A percentile compares a stretch with the other conserved stretches of the same genome.
phyloP scores from a whole-genome alignment of 2,113 vertebrate species.

The Odontesthes bonariensis region DNA sequence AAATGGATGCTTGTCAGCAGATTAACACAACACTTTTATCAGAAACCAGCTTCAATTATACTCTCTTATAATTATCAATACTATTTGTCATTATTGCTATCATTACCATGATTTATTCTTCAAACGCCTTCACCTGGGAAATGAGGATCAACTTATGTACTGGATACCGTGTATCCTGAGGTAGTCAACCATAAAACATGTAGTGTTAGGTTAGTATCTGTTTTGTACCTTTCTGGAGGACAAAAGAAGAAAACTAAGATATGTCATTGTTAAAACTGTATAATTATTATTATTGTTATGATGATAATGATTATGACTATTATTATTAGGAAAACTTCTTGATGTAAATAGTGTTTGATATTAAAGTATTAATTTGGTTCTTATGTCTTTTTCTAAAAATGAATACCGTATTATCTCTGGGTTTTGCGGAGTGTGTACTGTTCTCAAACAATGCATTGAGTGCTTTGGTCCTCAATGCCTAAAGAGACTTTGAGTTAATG shows the following conservation, averaged over 20 bases:
- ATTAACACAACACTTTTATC: constrained; percentile 78
- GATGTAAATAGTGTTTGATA: constrained; percentile 99
- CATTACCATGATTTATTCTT: constrained; percentile 78
- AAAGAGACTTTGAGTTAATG: constrained; percentile 85
- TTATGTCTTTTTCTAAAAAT: constrained; percentile 97
- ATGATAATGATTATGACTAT: constrained; percentile 75
- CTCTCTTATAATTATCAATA: constrained; percentile 77
- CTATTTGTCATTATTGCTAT: constrained; percentile 75
- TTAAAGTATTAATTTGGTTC: constrained; percentile 99
- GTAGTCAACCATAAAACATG: constrained; percentile 94
- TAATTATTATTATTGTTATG: constrained; percentile 82
- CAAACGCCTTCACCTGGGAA: constrained; percentile 90
- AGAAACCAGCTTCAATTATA: constrained; percentile 84
- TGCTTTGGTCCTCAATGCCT: constrained; percentile 78
- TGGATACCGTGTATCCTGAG: constrained; percentile 99
- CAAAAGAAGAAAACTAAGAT: constrained; percentile 86
- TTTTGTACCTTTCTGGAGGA: constrained; percentile 98
- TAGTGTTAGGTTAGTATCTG: constrained; percentile 95
- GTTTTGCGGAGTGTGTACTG: constrained; percentile 86
- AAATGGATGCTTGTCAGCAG: constrained; percentile 63
- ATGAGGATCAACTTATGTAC: constrained; percentile 92
- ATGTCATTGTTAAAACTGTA: constrained; percentile 85
- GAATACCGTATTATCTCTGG: constrained; percentile 93
- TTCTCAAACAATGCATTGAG: constrained; percentile 74
- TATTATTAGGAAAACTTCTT: constrained; percentile 88